Evolutionary conservation across 2,888 invertebrate species (phyloP).

Genomic region (Pterobdella sp.): DNA sequence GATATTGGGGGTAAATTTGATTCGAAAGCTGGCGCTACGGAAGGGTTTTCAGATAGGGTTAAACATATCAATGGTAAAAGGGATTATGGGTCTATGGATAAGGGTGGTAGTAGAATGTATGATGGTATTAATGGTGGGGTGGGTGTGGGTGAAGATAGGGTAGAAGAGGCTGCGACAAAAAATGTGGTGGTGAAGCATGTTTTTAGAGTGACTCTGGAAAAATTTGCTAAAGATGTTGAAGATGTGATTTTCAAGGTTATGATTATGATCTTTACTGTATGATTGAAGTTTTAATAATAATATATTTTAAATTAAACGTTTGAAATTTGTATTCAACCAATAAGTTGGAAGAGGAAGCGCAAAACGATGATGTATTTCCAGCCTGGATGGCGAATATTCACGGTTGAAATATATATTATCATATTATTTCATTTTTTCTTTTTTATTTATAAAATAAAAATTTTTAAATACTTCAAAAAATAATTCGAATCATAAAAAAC

Average conservation of each 20-base stretch:
- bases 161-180: neutral
- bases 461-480: no score
- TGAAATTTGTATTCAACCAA: neutral
- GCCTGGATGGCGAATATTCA: neutral
- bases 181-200: neutral
- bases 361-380: slow-evolving; percentile 15
- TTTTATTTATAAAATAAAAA: no score
- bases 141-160: neutral
- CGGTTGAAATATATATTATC: neutral
- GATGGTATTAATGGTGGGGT: neutral
- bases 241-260: neutral
- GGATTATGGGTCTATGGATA: no score
- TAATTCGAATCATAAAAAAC: no score
- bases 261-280: neutral
- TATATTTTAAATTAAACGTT: no score
- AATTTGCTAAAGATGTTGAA: slow-evolving; percentile 3
- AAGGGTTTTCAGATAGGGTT: no score
- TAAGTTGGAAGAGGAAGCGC: slow-evolving; percentile 57
- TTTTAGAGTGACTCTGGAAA: neutral
- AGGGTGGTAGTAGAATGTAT: neutral
- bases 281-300: neutral
- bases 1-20: no score
- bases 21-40: no score
- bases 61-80: no score
- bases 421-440: neutral